Conservation (phyloP, 2,888 invertebrate species). For the Amphipyra berbera region DNA sequence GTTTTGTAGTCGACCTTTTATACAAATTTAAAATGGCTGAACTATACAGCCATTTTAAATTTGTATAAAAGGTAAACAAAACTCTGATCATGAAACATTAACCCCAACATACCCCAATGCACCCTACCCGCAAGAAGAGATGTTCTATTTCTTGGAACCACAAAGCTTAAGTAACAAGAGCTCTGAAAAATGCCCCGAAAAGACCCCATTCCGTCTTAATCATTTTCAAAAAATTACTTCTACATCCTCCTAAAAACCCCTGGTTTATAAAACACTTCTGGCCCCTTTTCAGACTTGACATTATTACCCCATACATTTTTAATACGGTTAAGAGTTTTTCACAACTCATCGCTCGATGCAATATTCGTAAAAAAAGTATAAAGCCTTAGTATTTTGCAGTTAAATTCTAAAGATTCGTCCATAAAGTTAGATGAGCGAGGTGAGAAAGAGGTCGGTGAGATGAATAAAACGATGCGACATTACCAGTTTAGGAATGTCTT, state of each 20-base stretch:
- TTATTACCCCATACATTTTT: constrained; percentile 52
- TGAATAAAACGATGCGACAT: not conserved
- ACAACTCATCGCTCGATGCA: constrained; percentile 29
- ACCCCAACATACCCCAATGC: too few relatives aligned
- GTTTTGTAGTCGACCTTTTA: too few relatives aligned
- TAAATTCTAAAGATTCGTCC: constrained; percentile 18
- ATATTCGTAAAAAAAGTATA: constrained; percentile 40
- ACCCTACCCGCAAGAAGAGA: too few relatives aligned
- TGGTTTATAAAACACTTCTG: constrained; percentile 7
- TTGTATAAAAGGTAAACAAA: too few relatives aligned
- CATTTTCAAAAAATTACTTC: not conserved
- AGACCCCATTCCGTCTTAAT: not conserved
- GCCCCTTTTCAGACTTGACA: constrained; percentile 17
- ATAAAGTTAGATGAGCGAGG: constrained; percentile 9
- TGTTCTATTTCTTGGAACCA: not conserved
- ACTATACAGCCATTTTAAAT: too few relatives aligned
- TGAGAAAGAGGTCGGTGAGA: constrained; percentile 9
- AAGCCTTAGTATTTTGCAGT: constrained; percentile 20
- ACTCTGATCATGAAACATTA: too few relatives aligned
- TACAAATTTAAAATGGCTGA: too few relatives aligned
- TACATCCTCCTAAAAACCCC: constrained; percentile 7
- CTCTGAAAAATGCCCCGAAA: not conserved
- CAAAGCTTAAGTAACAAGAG: not conserved
- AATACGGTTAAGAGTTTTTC: constrained; percentile 48
- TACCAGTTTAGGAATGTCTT: not conserved